Conservation (phyloP, 2,888 invertebrate species). For the Molorchus minor region DNA sequence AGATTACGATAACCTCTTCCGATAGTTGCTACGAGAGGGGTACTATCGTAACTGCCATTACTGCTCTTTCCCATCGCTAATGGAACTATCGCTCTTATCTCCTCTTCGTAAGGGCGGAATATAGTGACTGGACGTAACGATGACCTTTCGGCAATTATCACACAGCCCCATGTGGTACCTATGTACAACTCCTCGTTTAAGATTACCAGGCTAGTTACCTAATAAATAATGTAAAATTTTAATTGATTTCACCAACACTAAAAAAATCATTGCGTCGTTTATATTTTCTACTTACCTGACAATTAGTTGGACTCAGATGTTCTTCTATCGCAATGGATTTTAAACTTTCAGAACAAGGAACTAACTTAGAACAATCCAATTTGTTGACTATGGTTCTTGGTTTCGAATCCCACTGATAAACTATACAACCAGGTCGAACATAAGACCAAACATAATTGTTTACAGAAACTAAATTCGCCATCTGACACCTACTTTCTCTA, state of each 20-base stretch:
- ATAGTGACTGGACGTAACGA: constrained; percentile 87
- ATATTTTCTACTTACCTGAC: constrained; percentile 67
- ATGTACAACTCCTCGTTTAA: constrained; percentile 80
- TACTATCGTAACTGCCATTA: constrained; percentile 61
- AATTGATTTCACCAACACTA: too few relatives aligned
- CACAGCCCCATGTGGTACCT: constrained; percentile 95
- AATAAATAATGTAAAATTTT: not conserved
- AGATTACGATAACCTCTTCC: constrained; percentile 87
- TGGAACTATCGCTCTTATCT: constrained; percentile 73
- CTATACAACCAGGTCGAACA: constrained; percentile 85
- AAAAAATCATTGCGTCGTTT: too few relatives aligned
- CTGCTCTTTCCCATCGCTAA: constrained; percentile 61
- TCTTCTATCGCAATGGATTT: constrained; percentile 92
- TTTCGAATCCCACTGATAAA: constrained; percentile 86
- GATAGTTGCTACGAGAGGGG: constrained; percentile 76
- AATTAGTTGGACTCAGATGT: constrained; percentile 78
- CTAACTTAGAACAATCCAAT: constrained; percentile 90
- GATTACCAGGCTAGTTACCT: constrained; percentile 76
- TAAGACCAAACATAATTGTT: constrained; percentile 79
- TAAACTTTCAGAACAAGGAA: constrained; percentile 90
- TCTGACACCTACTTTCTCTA: constrained; percentile 73
- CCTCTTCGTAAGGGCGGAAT: constrained; percentile 90
- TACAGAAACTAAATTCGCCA: constrained; percentile 74
- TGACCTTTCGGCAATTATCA: constrained; percentile 86
- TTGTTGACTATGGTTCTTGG: constrained; percentile 76